Conservation (phyloP, 2,797 vertebrate species). For the Poecile montanus region DNA sequence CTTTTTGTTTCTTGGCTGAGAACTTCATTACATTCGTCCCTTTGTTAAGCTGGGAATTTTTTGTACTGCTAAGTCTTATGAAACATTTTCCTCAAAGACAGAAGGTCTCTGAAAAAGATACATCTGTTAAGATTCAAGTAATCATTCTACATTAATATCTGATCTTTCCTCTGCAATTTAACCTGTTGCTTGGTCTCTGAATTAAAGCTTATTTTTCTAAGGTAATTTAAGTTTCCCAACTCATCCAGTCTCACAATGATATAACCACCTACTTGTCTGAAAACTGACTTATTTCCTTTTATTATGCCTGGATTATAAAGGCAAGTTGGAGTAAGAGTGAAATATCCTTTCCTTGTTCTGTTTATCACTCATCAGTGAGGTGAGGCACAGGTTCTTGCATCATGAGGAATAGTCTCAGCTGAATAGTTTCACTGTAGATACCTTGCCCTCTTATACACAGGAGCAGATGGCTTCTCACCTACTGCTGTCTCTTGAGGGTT, state of each 20-base stretch:
- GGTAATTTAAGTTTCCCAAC: not conserved
- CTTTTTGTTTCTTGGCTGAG: not conserved
- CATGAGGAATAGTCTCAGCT: not conserved
- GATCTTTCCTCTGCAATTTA: not conserved
- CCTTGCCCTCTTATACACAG: not conserved
- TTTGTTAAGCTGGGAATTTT: fast-evolving
- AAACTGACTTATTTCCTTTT: not conserved
- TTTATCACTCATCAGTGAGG: not conserved
- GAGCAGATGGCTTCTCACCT: not conserved
- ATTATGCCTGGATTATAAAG: not conserved
- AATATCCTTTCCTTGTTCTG: not conserved
- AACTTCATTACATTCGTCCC: not conserved
- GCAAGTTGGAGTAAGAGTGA: not conserved
- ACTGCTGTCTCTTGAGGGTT: not conserved
- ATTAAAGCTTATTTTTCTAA: not conserved
- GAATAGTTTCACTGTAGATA: not conserved
- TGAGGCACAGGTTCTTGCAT: not conserved
- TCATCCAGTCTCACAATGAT: not conserved
- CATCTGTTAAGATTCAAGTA: not conserved
- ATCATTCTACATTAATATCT: not conserved
- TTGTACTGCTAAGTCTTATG: not conserved
- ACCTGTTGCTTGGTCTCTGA: not conserved
- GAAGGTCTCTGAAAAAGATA: not conserved
- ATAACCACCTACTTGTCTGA: not conserved
- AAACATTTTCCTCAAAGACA: not conserved